phyloP scores from a whole-genome alignment of 2,113 vertebrate genomes.

The Zeus faber region DNA sequence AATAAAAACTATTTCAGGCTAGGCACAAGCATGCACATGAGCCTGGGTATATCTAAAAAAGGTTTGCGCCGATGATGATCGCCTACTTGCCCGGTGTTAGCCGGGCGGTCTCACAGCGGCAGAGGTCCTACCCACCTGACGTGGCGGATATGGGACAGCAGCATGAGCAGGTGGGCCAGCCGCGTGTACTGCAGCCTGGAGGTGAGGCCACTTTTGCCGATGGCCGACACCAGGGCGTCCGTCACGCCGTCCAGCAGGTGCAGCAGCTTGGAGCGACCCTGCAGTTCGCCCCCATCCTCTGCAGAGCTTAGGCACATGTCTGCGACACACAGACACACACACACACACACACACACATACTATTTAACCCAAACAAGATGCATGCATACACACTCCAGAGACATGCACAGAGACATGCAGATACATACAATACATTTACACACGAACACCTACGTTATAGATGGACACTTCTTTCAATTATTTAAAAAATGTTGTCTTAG shows the following conservation, averaged over 20 bases:
- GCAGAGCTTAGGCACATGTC: constrained; percentile 83
- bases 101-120: too few species aligned
- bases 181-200: constrained; percentile 88
- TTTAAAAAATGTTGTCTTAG: too few species aligned
- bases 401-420: background rate
- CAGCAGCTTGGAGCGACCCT: constrained; percentile 83
- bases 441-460: background rate
- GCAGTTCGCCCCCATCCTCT: constrained; percentile 76
- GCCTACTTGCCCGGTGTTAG: too few species aligned
- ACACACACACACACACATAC: background rate
- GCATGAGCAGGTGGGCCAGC: constrained; percentile 92
- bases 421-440: background rate
- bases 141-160: constrained; percentile 92
- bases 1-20: too few species aligned
- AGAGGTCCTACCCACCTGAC: constrained; percentile 77
- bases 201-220: constrained; percentile 83
- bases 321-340: constrained; percentile 37
- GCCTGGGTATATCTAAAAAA: too few species aligned
- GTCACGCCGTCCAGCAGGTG: constrained; percentile 86
- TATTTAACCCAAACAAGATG: too few species aligned
- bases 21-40: too few species aligned
- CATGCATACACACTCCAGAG: background rate
- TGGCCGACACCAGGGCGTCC: constrained; percentile 92
- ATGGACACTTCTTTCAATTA: too few species aligned
- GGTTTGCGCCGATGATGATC: too few species aligned